Evolutionary conservation across 2,113 vertebrate species (phyloP).

Genomic region (Sisor rabdophorus): DNA sequence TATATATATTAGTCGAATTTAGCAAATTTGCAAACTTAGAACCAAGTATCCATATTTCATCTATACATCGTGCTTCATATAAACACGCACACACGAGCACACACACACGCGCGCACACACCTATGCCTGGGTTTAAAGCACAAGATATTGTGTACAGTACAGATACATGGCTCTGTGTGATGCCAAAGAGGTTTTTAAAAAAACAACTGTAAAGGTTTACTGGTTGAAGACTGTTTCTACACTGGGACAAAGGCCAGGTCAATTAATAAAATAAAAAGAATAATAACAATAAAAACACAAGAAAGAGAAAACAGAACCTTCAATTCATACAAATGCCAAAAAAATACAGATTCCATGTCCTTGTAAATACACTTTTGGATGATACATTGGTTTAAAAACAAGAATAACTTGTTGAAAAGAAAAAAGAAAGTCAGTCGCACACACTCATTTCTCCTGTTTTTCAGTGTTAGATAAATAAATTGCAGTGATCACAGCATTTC

Average conservation of each 20-base stretch:
- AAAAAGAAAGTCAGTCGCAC: conserved; percentile 52
- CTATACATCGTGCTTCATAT: too few species aligned
- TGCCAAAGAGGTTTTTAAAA: not conserved
- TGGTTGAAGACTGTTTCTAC: not conserved
- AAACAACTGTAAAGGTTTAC: conserved; percentile 20
- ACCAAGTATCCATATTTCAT: too few species aligned
- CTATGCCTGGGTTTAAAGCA: conserved; percentile 11
- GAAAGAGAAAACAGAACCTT: conserved; percentile 23
- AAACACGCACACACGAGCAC: too few species aligned
- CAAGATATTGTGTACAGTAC: not conserved
- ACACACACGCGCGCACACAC: too few species aligned
- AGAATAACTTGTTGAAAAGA: conserved; percentile 28
- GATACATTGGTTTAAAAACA: conserved; percentile 12
- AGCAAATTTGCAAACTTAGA: too few species aligned
- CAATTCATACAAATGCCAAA: conserved; percentile 24
- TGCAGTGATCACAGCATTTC: conserved; percentile 69
- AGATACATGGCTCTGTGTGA: not conserved
- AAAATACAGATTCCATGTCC: conserved; percentile 17
- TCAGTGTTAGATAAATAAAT: conserved; percentile 74
- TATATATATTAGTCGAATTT: too few species aligned
- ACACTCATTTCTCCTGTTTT: conserved; percentile 63
- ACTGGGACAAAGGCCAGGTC: not conserved
- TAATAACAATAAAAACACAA: not conserved
- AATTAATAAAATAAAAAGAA: conserved; percentile 3
- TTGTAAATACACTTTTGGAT: conserved; percentile 21